Evolutionary conservation across 2,797 vertebrate genomes (phyloP).

Genomic region (Xenops minutus): DNA sequence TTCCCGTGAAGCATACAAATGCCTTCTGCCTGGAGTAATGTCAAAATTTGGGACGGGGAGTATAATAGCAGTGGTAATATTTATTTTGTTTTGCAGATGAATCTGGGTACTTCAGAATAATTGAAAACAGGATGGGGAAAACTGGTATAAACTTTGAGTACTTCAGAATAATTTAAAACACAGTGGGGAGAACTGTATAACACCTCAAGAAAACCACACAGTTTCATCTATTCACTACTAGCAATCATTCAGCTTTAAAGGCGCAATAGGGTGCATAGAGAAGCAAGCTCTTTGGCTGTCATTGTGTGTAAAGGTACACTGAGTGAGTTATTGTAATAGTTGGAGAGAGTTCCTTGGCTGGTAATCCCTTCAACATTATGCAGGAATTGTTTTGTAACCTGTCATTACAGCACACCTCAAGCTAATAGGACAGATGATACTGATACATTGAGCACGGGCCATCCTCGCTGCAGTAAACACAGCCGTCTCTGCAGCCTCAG

Average conservation of each 20-base stretch:
- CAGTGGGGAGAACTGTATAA: background rate
- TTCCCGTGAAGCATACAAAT: background rate
- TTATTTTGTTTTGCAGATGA: background rate
- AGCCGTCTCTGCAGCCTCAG: slow-evolving; percentile 76
- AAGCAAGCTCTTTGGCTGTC: background rate
- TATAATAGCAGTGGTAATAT: background rate
- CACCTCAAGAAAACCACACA: background rate
- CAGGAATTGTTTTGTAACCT: slow-evolving; percentile 67
- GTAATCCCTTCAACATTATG: background rate
- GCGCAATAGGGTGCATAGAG: accelerated
- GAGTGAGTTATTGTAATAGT: background rate
- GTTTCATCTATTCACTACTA: background rate
- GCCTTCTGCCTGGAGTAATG: background rate
- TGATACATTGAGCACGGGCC: background rate
- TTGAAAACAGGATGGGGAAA: background rate
- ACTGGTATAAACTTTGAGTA: background rate
- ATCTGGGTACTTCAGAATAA: background rate
- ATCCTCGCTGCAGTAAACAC: slow-evolving; percentile 83
- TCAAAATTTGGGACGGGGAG: background rate
- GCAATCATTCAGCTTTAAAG: background rate
- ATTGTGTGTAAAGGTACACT: background rate
- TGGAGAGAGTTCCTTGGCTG: background rate
- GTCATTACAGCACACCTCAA: slow-evolving; percentile 71
- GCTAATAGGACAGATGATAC: slow-evolving; percentile 4
- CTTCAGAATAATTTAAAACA: background rate